Base-by-base conservation (phyloP, 2,797 vertebrate genomes). In the Columba guinea region DNA sequence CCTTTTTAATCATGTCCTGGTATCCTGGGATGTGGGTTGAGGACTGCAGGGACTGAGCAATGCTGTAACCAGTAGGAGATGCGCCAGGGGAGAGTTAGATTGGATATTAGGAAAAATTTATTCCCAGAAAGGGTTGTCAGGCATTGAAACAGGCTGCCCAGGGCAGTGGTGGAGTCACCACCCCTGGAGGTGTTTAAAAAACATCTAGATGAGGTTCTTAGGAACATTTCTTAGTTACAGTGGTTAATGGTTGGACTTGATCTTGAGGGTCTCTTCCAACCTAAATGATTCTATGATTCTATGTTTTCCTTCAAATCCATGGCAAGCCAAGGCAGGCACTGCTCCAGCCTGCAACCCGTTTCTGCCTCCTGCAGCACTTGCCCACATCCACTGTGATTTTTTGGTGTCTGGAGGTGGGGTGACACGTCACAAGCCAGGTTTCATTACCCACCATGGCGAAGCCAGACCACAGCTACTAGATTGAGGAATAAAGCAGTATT, bases 31-130 rank as follows among this genome's bases (percentile, higher is more conserved):
- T 27, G 17, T 0, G 0, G 35, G 27, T 14, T 68, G 64, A 64
- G 64, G 8, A 7, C 6, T 24, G 39, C 41, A 63, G 49, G 7
- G n/a, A 71, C 35, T 4, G 4, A 89, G 24, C 46, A 46, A 34
- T 0, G 0, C 11, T 28, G 34, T 30, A 22, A 55, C 2, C 0
- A 3, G 19, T 4, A 6, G 74, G 30, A 83, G 34, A 8, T 13
- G 44, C 20, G 44, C 44, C 44, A 46, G 44, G 9, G 19, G 44
- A 46, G 44, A 9, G 19, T 46, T 46, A 46, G 19, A 46, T 46
- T 46, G 44, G 18, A 46, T 46, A 46, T 46, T 20, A 46, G 44
- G 44, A 46, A 46, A 46, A 20, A 19, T 46, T 46, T 46, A 19
- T 46, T 46, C 44, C 44, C 44, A 20, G 44, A 46, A 46, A 46